Percentiles rank a stretch among this genome's conserved stretches.
Conservation (phyloP, 2,888 invertebrate genomes). For the Plagiodera versicolora region DNA sequence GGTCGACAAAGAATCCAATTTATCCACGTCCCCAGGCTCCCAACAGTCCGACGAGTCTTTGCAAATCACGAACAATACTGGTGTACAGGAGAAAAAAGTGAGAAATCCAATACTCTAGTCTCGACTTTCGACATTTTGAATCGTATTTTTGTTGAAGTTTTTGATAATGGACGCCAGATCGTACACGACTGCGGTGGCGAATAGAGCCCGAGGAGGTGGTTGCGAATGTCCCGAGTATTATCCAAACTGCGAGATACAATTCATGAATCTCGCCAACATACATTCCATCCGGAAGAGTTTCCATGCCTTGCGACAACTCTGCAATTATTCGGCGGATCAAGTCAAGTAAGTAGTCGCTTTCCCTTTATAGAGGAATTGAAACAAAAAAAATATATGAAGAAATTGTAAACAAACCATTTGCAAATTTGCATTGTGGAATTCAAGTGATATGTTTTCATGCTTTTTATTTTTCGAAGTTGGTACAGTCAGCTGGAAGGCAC, state of each 20-base stretch:
- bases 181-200: conserved; percentile 94
- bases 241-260: conserved; percentile 91
- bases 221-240: conserved; percentile 97
- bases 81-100: conserved; percentile 41
- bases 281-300: conserved; percentile 94
- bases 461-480: too few species aligned
- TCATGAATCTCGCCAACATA: conserved; percentile 97
- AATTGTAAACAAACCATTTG: too few species aligned
- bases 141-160: conserved; percentile 58
- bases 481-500: conserved; percentile 84
- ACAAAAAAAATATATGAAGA: too few species aligned
- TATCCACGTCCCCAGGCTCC: conserved; percentile 47
- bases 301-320: conserved; percentile 78
- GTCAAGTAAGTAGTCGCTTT: conserved; percentile 64
- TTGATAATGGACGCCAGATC: conserved; percentile 94
- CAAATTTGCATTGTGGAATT: too few species aligned
- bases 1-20: conserved; percentile 38
- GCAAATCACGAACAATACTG: conserved; percentile 42
- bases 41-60: conserved; percentile 48
- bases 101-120: too few species aligned
- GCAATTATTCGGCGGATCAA: conserved; percentile 77
- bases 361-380: too few species aligned
- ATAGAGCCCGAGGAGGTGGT: conserved; percentile 95
- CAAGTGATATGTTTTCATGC: too few species aligned
- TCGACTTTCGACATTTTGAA: too few species aligned